phyloP scores from a whole-genome alignment of 2,113 vertebrate species.

The Spea bombifrons region DNA sequence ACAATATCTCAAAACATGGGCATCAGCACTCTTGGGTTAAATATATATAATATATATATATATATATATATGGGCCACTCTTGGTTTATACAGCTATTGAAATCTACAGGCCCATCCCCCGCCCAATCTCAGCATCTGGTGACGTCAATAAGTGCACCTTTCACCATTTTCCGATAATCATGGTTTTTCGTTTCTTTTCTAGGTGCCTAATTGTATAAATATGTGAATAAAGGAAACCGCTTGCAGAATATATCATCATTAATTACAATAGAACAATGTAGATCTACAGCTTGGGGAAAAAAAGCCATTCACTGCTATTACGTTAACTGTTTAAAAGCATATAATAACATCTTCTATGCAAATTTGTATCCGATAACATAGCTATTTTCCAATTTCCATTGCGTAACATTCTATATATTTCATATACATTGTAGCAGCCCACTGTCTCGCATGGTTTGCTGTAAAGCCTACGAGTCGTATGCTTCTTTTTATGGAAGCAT shows the following conservation, averaged over 20 bases:
- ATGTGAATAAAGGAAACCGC: not conserved
- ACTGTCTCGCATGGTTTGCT: no score
- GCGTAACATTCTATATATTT: not conserved
- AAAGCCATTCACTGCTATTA: not conserved
- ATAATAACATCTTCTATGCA: no score
- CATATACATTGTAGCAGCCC: not conserved
- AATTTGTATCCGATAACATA: no score
- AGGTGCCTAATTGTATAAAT: not conserved
- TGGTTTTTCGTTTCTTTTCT: not conserved
- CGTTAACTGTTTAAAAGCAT: no score
- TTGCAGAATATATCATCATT: not conserved
- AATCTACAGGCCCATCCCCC: constrained; percentile 34
- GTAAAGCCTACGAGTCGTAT: no score
- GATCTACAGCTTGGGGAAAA: not conserved
- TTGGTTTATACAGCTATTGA: constrained; percentile 8
- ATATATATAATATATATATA: not conserved
- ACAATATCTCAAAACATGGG: no score
- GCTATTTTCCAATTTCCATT: no score
- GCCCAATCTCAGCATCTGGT: constrained; percentile 14
- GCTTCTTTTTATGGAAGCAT: no score
- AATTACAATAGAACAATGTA: not conserved
- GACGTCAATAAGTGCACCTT: constrained; percentile 17
- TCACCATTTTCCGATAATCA: not conserved
- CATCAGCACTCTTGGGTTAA: no score
- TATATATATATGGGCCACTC: not conserved